Conservation (phyloP, 1,140 invertebrate species). For the Procambarus virginalis region DNA sequence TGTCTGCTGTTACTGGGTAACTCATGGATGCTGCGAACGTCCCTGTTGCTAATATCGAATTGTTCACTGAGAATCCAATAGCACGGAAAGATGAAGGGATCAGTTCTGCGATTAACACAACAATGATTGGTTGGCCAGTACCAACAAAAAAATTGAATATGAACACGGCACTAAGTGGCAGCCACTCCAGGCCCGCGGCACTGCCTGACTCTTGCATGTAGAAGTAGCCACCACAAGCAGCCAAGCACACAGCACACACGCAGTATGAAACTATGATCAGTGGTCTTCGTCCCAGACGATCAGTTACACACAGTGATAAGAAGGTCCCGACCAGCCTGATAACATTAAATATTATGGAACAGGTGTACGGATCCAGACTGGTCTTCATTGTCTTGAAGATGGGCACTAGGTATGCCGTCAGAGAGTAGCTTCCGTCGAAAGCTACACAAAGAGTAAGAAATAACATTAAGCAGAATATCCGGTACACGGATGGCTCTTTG, state of each 20-base stretch:
- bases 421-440: neutral
- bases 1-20: neutral
- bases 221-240: neutral
- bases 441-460: neutral
- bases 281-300: constrained; percentile 20
- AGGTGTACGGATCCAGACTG: neutral
- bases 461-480: neutral
- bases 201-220: neutral
- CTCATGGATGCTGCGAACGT: neutral
- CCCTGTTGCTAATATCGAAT: neutral
- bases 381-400: neutral
- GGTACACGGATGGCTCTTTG: no score
- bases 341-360: neutral
- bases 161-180: neutral
- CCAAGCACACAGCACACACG: neutral
- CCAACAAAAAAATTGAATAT: neutral
- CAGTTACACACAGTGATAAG: neutral
- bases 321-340: neutral
- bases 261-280: neutral
- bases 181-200: neutral
- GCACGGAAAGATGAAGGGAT: constrained; percentile 19
- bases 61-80: neutral
- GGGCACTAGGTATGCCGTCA: neutral
- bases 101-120: constrained; percentile 9
- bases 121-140: neutral